A percentile compares a stretch with the other conserved stretches of the same genome.
phyloP scores from a whole-genome alignment of 2,888 invertebrate species.

The Leucoptera coffeella region DNA sequence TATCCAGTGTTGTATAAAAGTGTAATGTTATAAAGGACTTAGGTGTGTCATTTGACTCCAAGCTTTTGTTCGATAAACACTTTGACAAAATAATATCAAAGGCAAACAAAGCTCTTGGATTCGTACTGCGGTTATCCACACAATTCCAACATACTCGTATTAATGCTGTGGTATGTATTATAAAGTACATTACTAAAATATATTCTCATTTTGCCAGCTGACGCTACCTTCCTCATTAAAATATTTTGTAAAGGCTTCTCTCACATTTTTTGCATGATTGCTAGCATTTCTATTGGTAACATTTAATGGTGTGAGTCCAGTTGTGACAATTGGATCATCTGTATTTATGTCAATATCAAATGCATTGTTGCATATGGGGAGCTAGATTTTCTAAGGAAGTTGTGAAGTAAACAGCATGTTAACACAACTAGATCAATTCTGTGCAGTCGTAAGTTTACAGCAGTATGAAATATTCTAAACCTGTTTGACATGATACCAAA shows the following conservation, averaged over 20 bases:
- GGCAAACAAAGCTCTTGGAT: too few relatives aligned
- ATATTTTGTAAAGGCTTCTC: not conserved
- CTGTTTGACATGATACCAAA: constrained; percentile 5
- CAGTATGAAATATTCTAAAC: constrained; percentile 4
- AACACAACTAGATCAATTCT: constrained; percentile 5
- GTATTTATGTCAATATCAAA: constrained; percentile 3
- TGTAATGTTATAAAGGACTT: constrained; percentile 3
- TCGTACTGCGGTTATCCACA: too few relatives aligned
- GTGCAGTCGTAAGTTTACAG: constrained; percentile 5
- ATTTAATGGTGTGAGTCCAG: constrained; percentile 2
- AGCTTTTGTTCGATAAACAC: too few relatives aligned
- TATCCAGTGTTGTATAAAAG: constrained; percentile 7
- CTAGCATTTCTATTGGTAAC: constrained; percentile 1
- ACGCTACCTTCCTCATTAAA: constrained; percentile 1
- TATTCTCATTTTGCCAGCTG: constrained; percentile 5
- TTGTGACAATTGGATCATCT: constrained; percentile 3
- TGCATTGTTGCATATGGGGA: constrained; percentile 5
- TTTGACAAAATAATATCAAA: too few relatives aligned
- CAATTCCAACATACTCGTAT: too few relatives aligned
- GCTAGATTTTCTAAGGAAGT: constrained; percentile 5
- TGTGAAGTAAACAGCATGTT: constrained; percentile 5
- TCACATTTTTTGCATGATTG: not conserved
- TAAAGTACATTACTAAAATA: constrained; percentile 2
- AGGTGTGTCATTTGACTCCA: too few relatives aligned
- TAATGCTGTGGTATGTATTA: constrained; percentile 2